Evolutionary conservation across 2,888 invertebrate species (phyloP).

Genomic region (Drosophila longiperda): DNA sequence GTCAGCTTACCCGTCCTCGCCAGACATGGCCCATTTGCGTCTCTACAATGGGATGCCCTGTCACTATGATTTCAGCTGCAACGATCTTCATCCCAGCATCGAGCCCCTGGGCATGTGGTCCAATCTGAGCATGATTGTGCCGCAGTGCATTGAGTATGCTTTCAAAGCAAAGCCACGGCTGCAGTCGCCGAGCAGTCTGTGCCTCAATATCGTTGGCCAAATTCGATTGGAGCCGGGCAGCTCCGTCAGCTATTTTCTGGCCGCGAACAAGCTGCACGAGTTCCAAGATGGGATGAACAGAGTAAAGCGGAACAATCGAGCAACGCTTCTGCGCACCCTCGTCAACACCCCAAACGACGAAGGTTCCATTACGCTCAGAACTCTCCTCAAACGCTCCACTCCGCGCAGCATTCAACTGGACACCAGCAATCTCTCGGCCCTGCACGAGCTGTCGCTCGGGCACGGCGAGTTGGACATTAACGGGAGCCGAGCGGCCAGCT

Average conservation of each 20-base stretch:
- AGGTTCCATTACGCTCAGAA: constrained; percentile 56
- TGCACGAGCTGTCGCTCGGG: constrained; percentile 68
- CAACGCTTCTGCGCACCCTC: constrained; percentile 82
- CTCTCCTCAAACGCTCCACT: constrained; percentile 27
- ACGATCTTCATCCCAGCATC: constrained; percentile 48
- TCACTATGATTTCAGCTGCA: constrained; percentile 84
- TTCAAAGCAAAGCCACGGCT: constrained; percentile 82
- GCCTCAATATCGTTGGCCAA: constrained; percentile 59
- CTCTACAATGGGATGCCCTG: constrained; percentile 90
- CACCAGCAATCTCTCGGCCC: constrained; percentile 58
- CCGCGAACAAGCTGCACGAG: constrained; percentile 55
- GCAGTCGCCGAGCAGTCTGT: constrained; percentile 24
- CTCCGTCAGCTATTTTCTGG: constrained; percentile 81
- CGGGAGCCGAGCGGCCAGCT: constrained; percentile 53
- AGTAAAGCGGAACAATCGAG: constrained; percentile 77
- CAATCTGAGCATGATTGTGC: constrained; percentile 85
- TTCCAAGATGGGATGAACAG: constrained; percentile 76
- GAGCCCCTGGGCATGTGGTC: constrained; percentile 84
- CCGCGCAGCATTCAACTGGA: constrained; percentile 28
- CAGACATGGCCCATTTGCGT: constrained; percentile 88
- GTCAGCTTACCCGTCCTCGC: constrained; percentile 85
- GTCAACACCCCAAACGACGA: constrained; percentile 70
- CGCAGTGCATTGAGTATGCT: constrained; percentile 76
- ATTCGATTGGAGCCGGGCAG: constrained; percentile 71
- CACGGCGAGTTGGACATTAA: constrained; percentile 58